Evolutionary conservation across 2,113 vertebrate species (phyloP), one percentile per base, ranked within the genome.

Genomic region (Spermophilus dauricus): DNA sequence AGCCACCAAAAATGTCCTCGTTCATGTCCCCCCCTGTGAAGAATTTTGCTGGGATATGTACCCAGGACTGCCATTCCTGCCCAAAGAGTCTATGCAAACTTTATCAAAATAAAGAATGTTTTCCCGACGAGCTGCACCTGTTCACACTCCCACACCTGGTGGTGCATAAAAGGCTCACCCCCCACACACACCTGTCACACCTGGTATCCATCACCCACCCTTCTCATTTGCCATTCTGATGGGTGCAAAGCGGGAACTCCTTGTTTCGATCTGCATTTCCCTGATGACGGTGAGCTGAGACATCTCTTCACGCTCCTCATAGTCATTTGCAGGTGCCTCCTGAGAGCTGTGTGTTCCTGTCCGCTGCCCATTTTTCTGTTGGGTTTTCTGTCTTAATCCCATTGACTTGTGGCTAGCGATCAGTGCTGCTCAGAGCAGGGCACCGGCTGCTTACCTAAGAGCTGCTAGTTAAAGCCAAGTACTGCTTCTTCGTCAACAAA

Each of bases 221-320:
- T 92, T 56, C 94, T 94, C 63, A 96, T 87, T 95, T 97, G 96
- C 82, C 94, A 73, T 94, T 96, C 92, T 87, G 81, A 95, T 93
- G 82, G 94, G 45, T 13, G 5, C 48, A 51, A 51, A 91, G 70
- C 75, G 77, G 81, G 32, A 63, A 20, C 85, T 75, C 87, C 51
- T 86, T 53, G 73, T 83, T 86, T 73, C 30, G 0, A 87, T 95
- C 61, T 81, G 22, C 81, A 77, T 91, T 69, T 95, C 80, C 5
- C 65, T 83, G 67, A 65, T 48, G 72, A 12, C 75, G 37, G 51
- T 37, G 63, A 89, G 84, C 34, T 72, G 85, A 65, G 63, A 34
- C 42, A 85, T 70, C 81, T 81, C 67, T 87, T n/a, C 51, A 82
- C 69, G 37, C 45, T 20, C 1, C 20, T 72, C 91, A 69, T 24